Percentiles rank a stretch among this genome's conserved stretches.
These are phyloP conservation scores for Melanophora roralis DNA, from an alignment of 2,888 invertebrate genomes.

Conservation along the genomic window DNA sequence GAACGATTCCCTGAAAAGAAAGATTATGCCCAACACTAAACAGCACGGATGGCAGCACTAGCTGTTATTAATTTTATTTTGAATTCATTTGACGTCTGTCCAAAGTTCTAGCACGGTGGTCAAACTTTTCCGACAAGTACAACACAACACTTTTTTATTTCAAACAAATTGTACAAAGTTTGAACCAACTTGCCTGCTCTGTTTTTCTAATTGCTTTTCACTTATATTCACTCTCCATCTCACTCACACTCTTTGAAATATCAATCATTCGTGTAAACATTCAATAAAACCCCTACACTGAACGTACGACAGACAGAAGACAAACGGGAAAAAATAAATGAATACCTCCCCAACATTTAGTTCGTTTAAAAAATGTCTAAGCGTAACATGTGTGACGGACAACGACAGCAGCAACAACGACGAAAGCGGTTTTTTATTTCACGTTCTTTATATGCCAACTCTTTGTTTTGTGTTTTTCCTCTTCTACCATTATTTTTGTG, in stretches of 20 bases:
- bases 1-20: no score
- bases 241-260: background rate
- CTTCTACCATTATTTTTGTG: background rate
- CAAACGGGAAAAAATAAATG: slow-evolving; percentile 9
- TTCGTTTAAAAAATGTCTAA: slow-evolving; percentile 59
- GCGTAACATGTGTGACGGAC: slow-evolving; percentile 51
- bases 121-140: background rate
- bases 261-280: background rate
- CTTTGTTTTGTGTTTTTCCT: slow-evolving; percentile 14
- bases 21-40: no score
- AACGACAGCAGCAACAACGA: background rate
- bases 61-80: background rate
- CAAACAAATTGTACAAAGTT: background rate
- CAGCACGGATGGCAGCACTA: slow-evolving; percentile 5
- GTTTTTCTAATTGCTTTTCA: no score
- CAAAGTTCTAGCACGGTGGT: background rate
- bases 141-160: background rate
- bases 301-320: background rate
- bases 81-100: background rate
- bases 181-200: no score
- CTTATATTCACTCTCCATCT: no score
- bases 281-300: slow-evolving; percentile 18
- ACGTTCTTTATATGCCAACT: slow-evolving; percentile 20
- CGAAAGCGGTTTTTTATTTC: slow-evolving; percentile 23
- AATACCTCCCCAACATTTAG: slow-evolving; percentile 53